Base-by-base conservation (phyloP, 2,888 invertebrate genomes). In the Diaperis boleti region DNA sequence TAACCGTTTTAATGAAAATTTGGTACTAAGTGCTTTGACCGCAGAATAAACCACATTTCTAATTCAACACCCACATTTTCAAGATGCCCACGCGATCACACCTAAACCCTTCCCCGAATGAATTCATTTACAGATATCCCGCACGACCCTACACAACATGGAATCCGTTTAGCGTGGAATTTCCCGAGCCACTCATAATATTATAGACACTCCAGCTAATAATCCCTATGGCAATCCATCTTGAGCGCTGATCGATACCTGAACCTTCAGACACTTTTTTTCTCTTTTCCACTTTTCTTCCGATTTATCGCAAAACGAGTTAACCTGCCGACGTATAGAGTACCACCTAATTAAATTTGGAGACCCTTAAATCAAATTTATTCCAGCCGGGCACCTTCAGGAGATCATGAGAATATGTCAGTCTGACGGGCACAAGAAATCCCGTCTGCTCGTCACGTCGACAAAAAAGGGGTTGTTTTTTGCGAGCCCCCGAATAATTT, bases 181-280 rank as follows among this genome's bases (percentile, higher is more conserved):
- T 52, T 37, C 39, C 37, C 39, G 37, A 52, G 22, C 37, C 39
- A 37, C 52, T 39, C 37, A n/a, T 52, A 20, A 22, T 37, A 39
- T 52, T 52, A 52, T 52, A 52, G 52, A 52, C 52, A 52, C 42
- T 55, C 55, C 33, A 44, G 44, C 42, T 44, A 55, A 55, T 55
- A 55, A 55, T 55, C 55, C 44, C 55, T 17, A 31, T 42, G 55
- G 55, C 55, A 42, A 55, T 55, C 33, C 6, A n/a, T 2, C 4
- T n/a, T 33, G 11, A 33, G 13, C 33, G 2, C 33, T 11, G n/a
- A 33, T 33, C 33, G 33, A 33, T 33, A 33, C 11, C 11, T 7
- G 5, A 22, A 22, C 22, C 22, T 22, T 22, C 22, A 22, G 7
- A n/a, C 2, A 33, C 33, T 33, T 13, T 33, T 33, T 33, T 33